phyloP scores from a whole-genome alignment of 2,797 vertebrate genomes.

The Rhinoraja longicauda region DNA sequence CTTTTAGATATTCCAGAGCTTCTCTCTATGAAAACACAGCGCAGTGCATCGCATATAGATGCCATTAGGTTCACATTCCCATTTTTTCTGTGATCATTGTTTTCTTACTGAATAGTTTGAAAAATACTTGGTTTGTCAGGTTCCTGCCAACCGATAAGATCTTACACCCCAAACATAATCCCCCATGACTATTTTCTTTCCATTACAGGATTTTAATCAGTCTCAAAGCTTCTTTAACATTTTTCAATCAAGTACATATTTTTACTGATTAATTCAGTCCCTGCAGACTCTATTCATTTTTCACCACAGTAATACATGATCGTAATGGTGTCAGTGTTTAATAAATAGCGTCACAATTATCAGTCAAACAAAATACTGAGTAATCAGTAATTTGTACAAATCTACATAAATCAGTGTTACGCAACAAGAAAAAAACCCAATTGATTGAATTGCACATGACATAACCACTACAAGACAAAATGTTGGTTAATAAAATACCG shows the following conservation, averaged over 20 bases:
- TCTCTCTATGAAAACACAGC: not conserved
- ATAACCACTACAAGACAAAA: not conserved
- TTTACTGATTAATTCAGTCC: not conserved
- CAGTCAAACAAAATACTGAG: not conserved
- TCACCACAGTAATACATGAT: not conserved
- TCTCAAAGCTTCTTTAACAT: not conserved
- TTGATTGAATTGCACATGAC: not conserved
- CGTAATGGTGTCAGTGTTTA: not conserved
- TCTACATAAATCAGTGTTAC: not conserved
- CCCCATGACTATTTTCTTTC: not conserved
- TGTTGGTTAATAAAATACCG: not conserved
- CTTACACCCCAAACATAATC: not conserved
- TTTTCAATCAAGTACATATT: conserved; percentile 11
- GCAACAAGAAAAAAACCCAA: not conserved
- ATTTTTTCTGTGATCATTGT: not conserved
- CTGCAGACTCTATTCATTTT: conserved; percentile 16
- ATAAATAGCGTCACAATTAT: not conserved
- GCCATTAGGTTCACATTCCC: not conserved
- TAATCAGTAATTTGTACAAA: conserved; percentile 9
- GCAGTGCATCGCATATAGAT: not conserved
- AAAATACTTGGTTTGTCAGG: not conserved
- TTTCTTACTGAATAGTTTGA: not conserved
- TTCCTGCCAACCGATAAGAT: not conserved
- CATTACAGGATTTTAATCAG: conserved; percentile 4
- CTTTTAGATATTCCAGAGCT: not conserved